Evolutionary conservation across 2,888 invertebrate species (phyloP).

Genomic region (Hetaerina titia): DNA sequence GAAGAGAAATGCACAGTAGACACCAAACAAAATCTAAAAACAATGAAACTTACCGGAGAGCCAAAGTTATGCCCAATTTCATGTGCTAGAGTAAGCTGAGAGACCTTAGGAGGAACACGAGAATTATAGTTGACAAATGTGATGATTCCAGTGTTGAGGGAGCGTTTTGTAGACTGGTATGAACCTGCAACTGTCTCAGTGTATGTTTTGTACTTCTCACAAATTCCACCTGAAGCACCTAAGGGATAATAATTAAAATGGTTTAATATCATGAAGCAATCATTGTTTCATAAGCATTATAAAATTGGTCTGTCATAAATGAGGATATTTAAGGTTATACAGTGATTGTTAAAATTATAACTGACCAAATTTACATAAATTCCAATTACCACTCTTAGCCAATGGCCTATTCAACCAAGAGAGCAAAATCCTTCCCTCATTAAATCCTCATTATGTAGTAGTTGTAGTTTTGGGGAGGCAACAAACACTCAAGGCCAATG

Average conservation of each 20-base stretch:
- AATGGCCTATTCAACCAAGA: too few species aligned
- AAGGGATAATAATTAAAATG: slow-evolving; percentile 52
- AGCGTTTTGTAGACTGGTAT: slow-evolving; percentile 95
- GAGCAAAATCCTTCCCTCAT: too few species aligned
- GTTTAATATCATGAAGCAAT: neutral
- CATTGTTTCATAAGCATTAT: too few species aligned
- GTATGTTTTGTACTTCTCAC: slow-evolving; percentile 98
- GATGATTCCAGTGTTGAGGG: slow-evolving; percentile 98
- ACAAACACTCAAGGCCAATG: too few species aligned
- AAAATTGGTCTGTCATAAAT: too few species aligned
- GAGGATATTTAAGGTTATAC: too few species aligned
- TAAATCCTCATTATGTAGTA: too few species aligned
- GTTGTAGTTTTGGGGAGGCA: too few species aligned
- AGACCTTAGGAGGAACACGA: slow-evolving; percentile 97
- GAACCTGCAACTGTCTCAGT: slow-evolving; percentile 97
- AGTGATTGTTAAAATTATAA: too few species aligned
- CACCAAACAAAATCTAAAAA: neutral
- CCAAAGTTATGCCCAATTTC: slow-evolving; percentile 99
- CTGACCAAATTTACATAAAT: too few species aligned
- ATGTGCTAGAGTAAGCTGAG: slow-evolving; percentile 97
- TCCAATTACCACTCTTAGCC: too few species aligned
- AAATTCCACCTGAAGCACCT: slow-evolving; percentile 99
- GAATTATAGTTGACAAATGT: slow-evolving; percentile 99
- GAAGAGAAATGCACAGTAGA: too few species aligned
- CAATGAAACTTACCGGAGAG: slow-evolving; percentile 87